Conservation (phyloP, 2,888 invertebrate genomes). For the Tribolium freemani region DNA sequence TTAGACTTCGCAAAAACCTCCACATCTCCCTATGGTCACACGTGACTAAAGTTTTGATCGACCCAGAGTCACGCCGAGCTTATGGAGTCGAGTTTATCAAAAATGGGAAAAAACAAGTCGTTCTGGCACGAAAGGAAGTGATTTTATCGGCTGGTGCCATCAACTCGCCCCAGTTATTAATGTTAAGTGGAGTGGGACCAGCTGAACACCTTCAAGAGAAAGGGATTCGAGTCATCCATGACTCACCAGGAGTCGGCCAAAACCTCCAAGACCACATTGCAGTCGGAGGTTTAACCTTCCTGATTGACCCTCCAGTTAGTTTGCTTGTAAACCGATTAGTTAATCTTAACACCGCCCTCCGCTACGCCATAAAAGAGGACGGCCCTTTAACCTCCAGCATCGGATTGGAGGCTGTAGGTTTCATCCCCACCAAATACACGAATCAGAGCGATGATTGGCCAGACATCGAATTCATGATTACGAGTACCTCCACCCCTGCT, state of each 20-base stretch:
- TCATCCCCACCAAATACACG: constrained; percentile 90
- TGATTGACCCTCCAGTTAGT: constrained; percentile 85
- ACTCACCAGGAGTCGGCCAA: constrained; percentile 87
- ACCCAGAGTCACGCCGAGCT: constrained; percentile 79
- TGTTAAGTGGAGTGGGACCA: constrained; percentile 91
- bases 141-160: constrained; percentile 92
- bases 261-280: constrained; percentile 94
- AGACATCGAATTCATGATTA: constrained; percentile 92
- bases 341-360: constrained; percentile 84
- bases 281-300: constrained; percentile 85
- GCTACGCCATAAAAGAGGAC: constrained; percentile 88
- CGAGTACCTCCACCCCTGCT: constrained; percentile 84
- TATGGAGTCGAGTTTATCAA: constrained; percentile 84
- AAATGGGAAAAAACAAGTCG: constrained; percentile 76
- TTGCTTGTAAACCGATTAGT: constrained; percentile 86
- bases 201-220: constrained; percentile 83
- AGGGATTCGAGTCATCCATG: constrained; percentile 79
- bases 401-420: constrained; percentile 87
- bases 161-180: constrained; percentile 90
- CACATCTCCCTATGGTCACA: constrained; percentile 86
- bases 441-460: constrained; percentile 92
- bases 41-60: constrained; percentile 79
- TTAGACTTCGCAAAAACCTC: constrained; percentile 83
- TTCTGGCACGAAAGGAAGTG: constrained; percentile 83
- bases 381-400: constrained; percentile 90